These are phyloP conservation scores for Parapsyche elsis DNA, from an alignment of 1,140 invertebrate genomes.

Conservation along the genomic window DNA sequence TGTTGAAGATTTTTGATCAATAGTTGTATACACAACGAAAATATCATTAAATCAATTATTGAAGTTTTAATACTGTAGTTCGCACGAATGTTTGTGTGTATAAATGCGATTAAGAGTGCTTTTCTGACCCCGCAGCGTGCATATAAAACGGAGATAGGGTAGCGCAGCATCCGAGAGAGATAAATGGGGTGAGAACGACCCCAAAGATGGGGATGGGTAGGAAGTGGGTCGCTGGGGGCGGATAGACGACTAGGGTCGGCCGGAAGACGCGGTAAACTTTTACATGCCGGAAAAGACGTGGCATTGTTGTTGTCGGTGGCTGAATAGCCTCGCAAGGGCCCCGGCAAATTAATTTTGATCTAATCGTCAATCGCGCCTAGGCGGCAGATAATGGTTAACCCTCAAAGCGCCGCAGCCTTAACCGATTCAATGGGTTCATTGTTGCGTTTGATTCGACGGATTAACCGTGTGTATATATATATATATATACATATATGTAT, in stretches of 20 bases:
- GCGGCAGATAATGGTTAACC: background rate
- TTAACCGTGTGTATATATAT: background rate
- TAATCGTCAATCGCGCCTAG: constrained; percentile 11
- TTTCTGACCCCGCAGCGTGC: background rate
- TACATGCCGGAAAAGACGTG: constrained; percentile 39
- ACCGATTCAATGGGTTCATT: background rate
- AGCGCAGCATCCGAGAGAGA: background rate
- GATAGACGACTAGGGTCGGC: background rate
- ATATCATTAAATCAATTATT: background rate
- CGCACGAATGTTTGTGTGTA: background rate
- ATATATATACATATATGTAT: too few species aligned
- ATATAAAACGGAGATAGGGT: background rate
- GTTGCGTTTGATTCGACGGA: background rate
- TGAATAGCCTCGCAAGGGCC: constrained; percentile 3
- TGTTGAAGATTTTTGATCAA: too few species aligned
- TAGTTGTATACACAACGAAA: too few species aligned
- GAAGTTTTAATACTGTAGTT: background rate
- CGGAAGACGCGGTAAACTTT: constrained; percentile 35
- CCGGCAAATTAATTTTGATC: constrained; percentile 36
- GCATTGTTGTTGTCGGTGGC: constrained; percentile 32
- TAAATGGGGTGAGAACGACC: background rate
- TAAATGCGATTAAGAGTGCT: constrained; percentile 4
- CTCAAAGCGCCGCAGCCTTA: background rate
- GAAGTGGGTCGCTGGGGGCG: background rate
- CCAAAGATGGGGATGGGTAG: background rate